Evolutionary conservation across 2,797 vertebrate species (phyloP).

Genomic region (Sebastiscus tertius): DNA sequence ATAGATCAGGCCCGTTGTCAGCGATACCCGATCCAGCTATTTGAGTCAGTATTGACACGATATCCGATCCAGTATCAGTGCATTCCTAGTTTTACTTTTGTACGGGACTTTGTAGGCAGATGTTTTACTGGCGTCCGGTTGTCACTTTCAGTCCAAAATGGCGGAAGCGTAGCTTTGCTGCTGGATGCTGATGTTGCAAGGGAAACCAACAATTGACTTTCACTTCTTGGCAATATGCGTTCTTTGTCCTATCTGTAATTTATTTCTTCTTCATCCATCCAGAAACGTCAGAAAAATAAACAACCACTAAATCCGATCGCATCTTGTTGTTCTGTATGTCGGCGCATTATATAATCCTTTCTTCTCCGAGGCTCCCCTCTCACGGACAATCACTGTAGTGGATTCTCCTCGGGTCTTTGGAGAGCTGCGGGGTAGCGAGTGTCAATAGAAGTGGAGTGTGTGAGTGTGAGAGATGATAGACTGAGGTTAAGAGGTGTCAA

Average conservation of each 20-base stretch:
- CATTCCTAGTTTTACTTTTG: no score
- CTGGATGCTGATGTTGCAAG: no score
- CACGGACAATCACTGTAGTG: conserved; percentile 70
- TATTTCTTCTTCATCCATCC: background rate
- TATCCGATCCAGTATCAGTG: no score
- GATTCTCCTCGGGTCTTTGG: conserved; percentile 76
- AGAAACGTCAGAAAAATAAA: conserved; percentile 9
- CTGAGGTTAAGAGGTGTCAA: conserved; percentile 86
- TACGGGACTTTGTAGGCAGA: no score
- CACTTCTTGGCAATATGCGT: no score
- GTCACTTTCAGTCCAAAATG: no score
- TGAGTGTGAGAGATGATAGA: conserved; percentile 82
- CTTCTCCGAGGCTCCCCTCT: conserved; percentile 54
- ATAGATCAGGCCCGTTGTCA: no score
- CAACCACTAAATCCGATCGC: conserved; percentile 24
- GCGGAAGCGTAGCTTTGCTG: no score
- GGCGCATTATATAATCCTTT: conserved; percentile 63
- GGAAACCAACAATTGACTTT: no score
- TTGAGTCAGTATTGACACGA: no score
- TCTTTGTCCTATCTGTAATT: background rate
- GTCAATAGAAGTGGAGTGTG: conserved; percentile 77
- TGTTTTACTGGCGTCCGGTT: no score
- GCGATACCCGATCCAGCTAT: no score
- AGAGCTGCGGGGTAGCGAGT: conserved; percentile 77
- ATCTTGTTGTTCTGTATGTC: conserved; percentile 41